These are phyloP conservation scores for Mesocentrotus franciscanus DNA, from an alignment of 53 echinoderm and acorn worm genomes.

Conservation along the genomic window DNA sequence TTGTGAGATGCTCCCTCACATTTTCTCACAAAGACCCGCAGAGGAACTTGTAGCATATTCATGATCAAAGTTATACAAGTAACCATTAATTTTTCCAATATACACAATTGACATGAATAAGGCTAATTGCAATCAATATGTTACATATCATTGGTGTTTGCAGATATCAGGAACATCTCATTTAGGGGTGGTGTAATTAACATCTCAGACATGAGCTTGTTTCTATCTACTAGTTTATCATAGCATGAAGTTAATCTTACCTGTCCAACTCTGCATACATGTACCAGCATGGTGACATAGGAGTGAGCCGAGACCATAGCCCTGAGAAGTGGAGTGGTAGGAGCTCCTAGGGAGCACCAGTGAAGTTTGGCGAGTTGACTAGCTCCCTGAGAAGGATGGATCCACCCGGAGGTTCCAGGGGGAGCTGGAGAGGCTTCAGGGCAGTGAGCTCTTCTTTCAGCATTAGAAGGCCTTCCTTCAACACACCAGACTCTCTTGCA, in stretches of 20 bases:
- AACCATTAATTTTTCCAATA: too few relatives aligned
- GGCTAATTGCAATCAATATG: too few relatives aligned
- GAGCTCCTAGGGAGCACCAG: conserved; percentile 88
- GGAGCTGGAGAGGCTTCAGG: conserved; percentile 89
- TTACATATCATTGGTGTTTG: background rate
- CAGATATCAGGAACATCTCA: background rate
- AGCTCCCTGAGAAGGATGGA: conserved; percentile 93
- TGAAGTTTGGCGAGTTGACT: conserved; percentile 90
- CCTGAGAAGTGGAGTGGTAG: conserved; percentile 92
- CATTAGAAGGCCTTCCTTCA: conserved; percentile 91
- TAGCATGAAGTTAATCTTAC: conserved; percentile 51
- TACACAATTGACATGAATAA: too few relatives aligned
- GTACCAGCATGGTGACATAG: conserved; percentile 96
- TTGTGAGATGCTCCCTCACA: too few relatives aligned
- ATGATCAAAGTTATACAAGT: too few relatives aligned
- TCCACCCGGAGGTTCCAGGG: conserved; percentile 88
- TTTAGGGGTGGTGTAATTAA: background rate
- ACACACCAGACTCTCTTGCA: conserved; percentile 88
- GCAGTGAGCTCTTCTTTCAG: conserved; percentile 84
- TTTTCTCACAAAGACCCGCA: too few relatives aligned
- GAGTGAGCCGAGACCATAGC: conserved; percentile 97
- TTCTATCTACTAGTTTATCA: background rate
- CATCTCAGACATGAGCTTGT: background rate
- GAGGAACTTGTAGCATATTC: too few relatives aligned
- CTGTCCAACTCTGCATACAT: conserved; percentile 97